These are phyloP conservation scores for Embidobia sp. DNA, from an alignment of 2,888 invertebrate genomes.

Conservation along the genomic window DNA sequence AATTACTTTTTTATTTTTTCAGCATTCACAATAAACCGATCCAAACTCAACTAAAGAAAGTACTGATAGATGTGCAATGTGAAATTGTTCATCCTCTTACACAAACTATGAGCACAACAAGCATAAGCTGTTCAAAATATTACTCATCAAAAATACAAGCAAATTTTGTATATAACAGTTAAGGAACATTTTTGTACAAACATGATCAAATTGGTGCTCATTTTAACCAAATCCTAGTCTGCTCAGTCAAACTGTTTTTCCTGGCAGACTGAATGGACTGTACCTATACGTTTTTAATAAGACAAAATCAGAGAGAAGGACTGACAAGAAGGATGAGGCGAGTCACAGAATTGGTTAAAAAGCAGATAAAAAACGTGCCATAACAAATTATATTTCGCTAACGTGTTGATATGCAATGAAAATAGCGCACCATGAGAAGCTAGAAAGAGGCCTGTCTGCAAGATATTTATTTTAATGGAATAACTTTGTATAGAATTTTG, in stretches of 20 bases:
- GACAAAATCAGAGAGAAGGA: neutral
- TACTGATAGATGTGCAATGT: too few relatives aligned
- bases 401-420: conserved; percentile 14
- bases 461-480: conserved; percentile 47
- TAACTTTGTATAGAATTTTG: conserved; percentile 57
- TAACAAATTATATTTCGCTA: conserved; percentile 37
- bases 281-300: neutral
- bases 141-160: too few relatives aligned
- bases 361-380: conserved; percentile 45
- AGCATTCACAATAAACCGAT: too few relatives aligned
- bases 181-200: conserved; percentile 4
- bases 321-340: conserved; percentile 6
- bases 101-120: too few relatives aligned
- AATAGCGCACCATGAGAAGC: conserved; percentile 27
- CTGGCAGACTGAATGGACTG: too few relatives aligned
- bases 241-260: too few relatives aligned
- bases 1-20: too few relatives aligned
- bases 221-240: neutral
- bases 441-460: conserved; percentile 43
- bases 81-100: neutral
- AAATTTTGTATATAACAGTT: neutral
- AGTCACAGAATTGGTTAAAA: conserved; percentile 3
- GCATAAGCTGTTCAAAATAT: too few relatives aligned
- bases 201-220: neutral
- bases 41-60: too few relatives aligned